phyloP scores from a whole-genome alignment of 2,113 vertebrate species.

The Alethe castanea region DNA sequence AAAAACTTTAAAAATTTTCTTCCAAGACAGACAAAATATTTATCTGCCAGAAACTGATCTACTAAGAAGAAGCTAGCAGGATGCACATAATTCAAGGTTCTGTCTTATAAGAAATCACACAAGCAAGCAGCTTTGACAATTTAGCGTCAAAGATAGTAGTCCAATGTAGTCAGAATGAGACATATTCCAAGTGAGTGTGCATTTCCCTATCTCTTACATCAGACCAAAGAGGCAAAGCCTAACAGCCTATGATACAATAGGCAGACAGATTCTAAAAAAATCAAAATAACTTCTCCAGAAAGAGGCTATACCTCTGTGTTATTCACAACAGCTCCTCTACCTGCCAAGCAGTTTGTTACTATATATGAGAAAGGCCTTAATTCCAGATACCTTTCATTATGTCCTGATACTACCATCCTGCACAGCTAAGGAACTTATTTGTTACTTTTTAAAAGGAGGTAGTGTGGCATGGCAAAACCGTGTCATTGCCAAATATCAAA shows the following conservation, averaged over 20 bases:
- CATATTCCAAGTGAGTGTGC: background rate
- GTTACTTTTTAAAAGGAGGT: background rate
- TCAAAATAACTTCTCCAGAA: background rate
- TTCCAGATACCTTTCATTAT: background rate
- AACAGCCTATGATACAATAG: background rate
- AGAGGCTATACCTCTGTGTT: background rate
- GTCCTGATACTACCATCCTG: rapidly evolving
- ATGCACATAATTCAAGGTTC: background rate
- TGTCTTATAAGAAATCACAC: background rate
- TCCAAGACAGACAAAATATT: background rate
- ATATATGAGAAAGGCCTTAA: background rate
- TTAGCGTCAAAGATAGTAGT: background rate
- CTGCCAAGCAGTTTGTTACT: background rate
- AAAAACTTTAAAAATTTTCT: background rate
- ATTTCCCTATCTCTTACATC: background rate
- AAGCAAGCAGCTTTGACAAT: background rate
- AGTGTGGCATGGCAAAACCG: background rate
- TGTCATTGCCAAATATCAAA: background rate
- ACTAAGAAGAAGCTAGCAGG: background rate
- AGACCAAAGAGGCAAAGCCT: background rate
- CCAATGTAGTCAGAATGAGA: background rate
- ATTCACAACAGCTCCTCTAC: background rate
- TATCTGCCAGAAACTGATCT: background rate
- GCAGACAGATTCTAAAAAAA: background rate
- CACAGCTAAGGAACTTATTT: rapidly evolving